Conservation (phyloP, 2,888 invertebrate genomes). For the Pseudanteris insignis region DNA sequence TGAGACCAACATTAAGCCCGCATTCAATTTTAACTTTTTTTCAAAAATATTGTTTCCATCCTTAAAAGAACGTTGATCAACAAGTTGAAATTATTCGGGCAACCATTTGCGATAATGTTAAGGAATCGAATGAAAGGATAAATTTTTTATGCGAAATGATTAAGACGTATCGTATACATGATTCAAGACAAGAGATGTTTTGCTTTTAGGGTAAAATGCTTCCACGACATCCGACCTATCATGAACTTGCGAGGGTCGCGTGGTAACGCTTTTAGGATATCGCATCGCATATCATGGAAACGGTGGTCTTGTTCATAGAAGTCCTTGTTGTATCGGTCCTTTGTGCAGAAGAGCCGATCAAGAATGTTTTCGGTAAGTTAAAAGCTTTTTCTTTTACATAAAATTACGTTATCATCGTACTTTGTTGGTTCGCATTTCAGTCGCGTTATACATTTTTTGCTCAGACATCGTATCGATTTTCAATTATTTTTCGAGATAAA, state of each 20-base stretch:
- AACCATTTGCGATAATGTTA: no score
- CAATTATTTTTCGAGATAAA: no score
- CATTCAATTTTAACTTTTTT: no score
- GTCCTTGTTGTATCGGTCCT: conserved; percentile 54
- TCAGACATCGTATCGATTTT: no score
- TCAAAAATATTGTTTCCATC: no score
- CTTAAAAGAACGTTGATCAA: neutral
- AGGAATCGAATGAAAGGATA: no score
- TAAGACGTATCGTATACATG: no score
- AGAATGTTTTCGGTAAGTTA: conserved; percentile 57
- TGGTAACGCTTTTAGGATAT: conserved; percentile 53
- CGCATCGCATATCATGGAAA: conserved; percentile 60
- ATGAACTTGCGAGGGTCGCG: conserved; percentile 54
- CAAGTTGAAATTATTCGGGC: neutral
- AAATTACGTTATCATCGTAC: conserved; percentile 1
- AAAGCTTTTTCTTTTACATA: conserved; percentile 13
- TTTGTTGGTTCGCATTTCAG: neutral
- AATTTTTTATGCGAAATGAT: no score
- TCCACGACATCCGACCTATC: conserved; percentile 52
- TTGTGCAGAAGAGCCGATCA: conserved; percentile 54
- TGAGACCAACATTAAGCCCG: no score
- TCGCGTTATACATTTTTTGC: no score
- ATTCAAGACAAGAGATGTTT: no score
- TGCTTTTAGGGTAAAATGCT: conserved; percentile 53
- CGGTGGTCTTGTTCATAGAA: conserved; percentile 57